phyloP scores from a whole-genome alignment of 2,888 invertebrate genomes.

The Archaeoteleia sp. region DNA sequence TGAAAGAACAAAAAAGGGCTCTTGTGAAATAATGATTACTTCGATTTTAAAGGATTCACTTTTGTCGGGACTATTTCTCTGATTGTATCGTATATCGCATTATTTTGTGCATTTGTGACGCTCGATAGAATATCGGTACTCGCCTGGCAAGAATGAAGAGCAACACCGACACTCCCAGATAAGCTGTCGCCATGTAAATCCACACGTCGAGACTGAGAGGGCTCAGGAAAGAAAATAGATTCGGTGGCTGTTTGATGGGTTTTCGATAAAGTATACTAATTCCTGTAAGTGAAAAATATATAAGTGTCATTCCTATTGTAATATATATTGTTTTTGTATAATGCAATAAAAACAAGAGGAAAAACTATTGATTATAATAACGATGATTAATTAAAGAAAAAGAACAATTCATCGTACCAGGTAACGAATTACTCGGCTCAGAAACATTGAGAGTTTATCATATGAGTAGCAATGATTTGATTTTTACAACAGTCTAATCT shows the following conservation, averaged over 20 bases:
- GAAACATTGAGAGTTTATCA: too few species aligned
- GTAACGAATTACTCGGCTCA: too few species aligned
- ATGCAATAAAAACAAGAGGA: too few species aligned
- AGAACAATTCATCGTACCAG: too few species aligned
- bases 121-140: conserved; percentile 52
- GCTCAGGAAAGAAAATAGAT: conserved; percentile 82
- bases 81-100: not conserved
- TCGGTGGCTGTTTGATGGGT: conserved; percentile 80
- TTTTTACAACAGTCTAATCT: too few species aligned
- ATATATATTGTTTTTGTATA: too few species aligned
- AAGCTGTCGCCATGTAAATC: conserved; percentile 82
- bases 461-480: too few species aligned
- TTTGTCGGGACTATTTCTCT: not conserved
- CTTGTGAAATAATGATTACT: not conserved
- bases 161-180: conserved; percentile 79
- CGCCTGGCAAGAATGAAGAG: conserved; percentile 80
- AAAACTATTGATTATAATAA: too few species aligned
- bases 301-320: too few species aligned
- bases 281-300: conserved; percentile 70
- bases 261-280: conserved; percentile 78
- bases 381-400: too few species aligned
- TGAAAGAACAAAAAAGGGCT: not conserved
- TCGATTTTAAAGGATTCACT: not conserved
- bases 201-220: conserved; percentile 80
- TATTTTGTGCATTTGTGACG: not conserved